A percentile compares a stretch with the other conserved stretches of the same genome.
These are phyloP conservation scores for Halictus rubicundus DNA, from an alignment of 1,140 invertebrate species.

Conservation along the genomic window DNA sequence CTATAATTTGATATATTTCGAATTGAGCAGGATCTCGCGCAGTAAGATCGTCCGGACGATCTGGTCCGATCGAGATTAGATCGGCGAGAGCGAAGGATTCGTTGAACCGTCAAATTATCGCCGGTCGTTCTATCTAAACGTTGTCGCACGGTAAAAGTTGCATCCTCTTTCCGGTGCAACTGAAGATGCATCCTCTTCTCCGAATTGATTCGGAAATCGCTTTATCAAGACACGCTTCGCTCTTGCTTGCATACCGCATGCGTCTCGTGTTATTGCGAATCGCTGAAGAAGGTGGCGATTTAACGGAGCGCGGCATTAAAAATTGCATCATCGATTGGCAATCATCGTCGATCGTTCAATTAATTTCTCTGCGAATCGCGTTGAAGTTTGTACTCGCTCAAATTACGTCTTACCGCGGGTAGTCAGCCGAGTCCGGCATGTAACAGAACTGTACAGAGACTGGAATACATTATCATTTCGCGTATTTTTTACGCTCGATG, in stretches of 20 bases:
- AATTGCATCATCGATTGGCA: too few relatives aligned
- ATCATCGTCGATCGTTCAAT: slow-evolving; percentile 2
- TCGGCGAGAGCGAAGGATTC: neutral
- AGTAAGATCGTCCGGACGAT: too few relatives aligned
- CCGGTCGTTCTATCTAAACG: slow-evolving; percentile 29
- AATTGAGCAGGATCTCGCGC: too few relatives aligned
- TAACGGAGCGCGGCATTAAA: neutral
- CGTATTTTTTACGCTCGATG: neutral
- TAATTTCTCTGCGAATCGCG: neutral
- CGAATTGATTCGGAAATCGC: slow-evolving; percentile 53
- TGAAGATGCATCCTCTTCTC: slow-evolving; percentile 29
- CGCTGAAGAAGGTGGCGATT: neutral
- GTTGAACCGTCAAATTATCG: neutral
- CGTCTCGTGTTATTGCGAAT: too few relatives aligned
- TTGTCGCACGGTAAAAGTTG: slow-evolving; percentile 42
- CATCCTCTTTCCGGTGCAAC: slow-evolving; percentile 47
- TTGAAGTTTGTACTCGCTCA: neutral
- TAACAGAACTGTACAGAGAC: neutral
- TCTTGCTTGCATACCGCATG: neutral
- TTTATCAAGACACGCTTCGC: slow-evolving; percentile 32
- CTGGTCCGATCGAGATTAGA: too few relatives aligned
- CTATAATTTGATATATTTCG: too few relatives aligned
- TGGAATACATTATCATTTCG: slow-evolving; percentile 17
- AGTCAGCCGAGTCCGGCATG: neutral
- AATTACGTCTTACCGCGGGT: neutral